Conservation (phyloP, 2,113 vertebrate genomes). For the Coreoperca whiteheadi region DNA sequence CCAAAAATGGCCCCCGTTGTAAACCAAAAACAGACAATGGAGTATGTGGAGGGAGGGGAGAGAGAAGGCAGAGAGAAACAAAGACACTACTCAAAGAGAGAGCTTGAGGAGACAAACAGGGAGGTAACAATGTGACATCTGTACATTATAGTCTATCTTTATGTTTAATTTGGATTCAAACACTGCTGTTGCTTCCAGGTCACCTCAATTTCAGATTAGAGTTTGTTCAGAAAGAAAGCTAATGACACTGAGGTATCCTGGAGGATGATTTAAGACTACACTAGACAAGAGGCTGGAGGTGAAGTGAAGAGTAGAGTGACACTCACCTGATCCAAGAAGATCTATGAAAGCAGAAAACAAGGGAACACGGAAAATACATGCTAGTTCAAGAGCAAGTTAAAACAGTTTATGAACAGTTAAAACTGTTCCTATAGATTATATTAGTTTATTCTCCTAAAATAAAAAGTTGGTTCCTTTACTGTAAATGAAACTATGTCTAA, state of each 20-base stretch:
- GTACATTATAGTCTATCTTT: constrained; percentile 11
- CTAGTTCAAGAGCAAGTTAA: background rate
- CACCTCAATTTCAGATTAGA: constrained; percentile 26
- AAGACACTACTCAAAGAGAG: constrained; percentile 75
- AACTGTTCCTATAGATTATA: background rate
- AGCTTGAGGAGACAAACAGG: constrained; percentile 73
- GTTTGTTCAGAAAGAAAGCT: background rate
- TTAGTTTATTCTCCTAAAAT: background rate
- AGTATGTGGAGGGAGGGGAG: constrained; percentile 72
- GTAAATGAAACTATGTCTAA: background rate
- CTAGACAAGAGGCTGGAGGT: constrained; percentile 15
- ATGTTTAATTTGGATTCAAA: constrained; percentile 21
- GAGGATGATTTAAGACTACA: constrained; percentile 12
- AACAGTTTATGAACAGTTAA: background rate
- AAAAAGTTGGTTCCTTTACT: background rate
- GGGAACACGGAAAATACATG: background rate
- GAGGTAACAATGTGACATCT: constrained; percentile 56
- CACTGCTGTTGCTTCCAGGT: constrained; percentile 18
- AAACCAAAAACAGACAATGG: constrained; percentile 77
- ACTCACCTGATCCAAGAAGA: constrained; percentile 85
- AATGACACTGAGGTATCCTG: constrained; percentile 6
- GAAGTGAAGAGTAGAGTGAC: constrained; percentile 1
- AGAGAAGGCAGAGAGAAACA: constrained; percentile 77
- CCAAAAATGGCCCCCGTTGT: constrained; percentile 73
- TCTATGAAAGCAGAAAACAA: constrained; percentile 65